phyloP scores from a whole-genome alignment of 2,888 invertebrate species.

The Ellobium chinense region DNA sequence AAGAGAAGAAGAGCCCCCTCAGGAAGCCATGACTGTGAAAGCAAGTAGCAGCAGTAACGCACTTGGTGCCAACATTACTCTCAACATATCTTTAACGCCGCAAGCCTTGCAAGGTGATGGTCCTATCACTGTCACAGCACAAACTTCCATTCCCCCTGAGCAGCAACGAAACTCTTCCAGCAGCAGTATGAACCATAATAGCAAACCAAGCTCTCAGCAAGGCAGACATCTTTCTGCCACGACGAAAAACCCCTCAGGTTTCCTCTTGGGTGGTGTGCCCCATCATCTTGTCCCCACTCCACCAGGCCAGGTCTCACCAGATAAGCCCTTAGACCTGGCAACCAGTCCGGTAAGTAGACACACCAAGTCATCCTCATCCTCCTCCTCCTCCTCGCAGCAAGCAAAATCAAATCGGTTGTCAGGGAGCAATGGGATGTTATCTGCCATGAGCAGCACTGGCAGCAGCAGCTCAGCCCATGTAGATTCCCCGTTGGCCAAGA shows the following conservation, averaged over 20 bases:
- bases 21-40: conserved; percentile 35
- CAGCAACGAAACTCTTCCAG: conserved; percentile 23
- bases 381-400: background rate
- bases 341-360: conserved; percentile 41
- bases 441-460: background rate
- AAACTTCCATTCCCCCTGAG: conserved; percentile 45
- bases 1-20: conserved; percentile 20
- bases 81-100: conserved; percentile 55
- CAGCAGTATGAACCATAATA: background rate
- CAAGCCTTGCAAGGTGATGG: conserved; percentile 53
- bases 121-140: conserved; percentile 56
- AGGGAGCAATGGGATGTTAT: conserved; percentile 19
- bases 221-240: background rate
- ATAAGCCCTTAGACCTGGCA: conserved; percentile 39
- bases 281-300: background rate
- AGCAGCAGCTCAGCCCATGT: background rate
- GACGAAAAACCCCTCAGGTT: conserved; percentile 8
- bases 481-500: conserved; percentile 41
- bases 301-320: background rate
- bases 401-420: conserved; percentile 13
- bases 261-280: background rate
- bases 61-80: conserved; percentile 48
- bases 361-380: conserved; percentile 15
- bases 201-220: background rate
- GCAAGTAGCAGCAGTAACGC: conserved; percentile 21